Conservation (phyloP, 1,140 invertebrate genomes). For the Euura saliciscinereae region DNA sequence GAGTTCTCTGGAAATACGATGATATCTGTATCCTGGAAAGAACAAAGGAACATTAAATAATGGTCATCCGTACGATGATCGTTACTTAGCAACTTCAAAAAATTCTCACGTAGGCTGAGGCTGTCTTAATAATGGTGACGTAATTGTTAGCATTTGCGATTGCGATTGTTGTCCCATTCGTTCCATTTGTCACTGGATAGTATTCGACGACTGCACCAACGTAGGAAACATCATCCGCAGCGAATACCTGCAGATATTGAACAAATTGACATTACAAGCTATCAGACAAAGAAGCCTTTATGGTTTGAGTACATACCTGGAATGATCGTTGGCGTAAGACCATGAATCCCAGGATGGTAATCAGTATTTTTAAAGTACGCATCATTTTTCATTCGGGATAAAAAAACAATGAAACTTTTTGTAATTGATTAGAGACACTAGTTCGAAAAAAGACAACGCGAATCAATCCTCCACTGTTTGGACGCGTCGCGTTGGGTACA, state of each 20-base stretch:
- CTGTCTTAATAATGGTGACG: constrained; percentile 28
- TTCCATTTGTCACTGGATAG: constrained; percentile 27
- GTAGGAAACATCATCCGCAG: constrained; percentile 24
- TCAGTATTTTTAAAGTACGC: no score
- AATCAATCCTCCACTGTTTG: no score
- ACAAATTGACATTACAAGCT: background rate
- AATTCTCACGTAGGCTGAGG: constrained; percentile 29
- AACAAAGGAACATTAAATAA: background rate
- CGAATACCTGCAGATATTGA: background rate
- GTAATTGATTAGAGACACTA: no score
- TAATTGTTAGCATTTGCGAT: constrained; percentile 34
- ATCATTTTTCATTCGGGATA: no score
- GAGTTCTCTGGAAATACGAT: constrained; percentile 84
- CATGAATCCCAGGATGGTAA: no score
- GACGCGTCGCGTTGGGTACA: no score
- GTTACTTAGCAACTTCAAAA: background rate
- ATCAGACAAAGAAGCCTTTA: no score
- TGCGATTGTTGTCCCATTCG: constrained; percentile 24
- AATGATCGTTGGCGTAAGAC: no score
- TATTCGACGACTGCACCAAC: constrained; percentile 38
- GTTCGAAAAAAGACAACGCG: no score
- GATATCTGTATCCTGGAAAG: constrained; percentile 71
- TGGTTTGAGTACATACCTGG: no score
- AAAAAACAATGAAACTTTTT: no score
- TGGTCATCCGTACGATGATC: no score